These are phyloP conservation scores for Leucoraja ocellata DNA, from an alignment of 2,797 vertebrate genomes.

Conservation along the genomic window DNA sequence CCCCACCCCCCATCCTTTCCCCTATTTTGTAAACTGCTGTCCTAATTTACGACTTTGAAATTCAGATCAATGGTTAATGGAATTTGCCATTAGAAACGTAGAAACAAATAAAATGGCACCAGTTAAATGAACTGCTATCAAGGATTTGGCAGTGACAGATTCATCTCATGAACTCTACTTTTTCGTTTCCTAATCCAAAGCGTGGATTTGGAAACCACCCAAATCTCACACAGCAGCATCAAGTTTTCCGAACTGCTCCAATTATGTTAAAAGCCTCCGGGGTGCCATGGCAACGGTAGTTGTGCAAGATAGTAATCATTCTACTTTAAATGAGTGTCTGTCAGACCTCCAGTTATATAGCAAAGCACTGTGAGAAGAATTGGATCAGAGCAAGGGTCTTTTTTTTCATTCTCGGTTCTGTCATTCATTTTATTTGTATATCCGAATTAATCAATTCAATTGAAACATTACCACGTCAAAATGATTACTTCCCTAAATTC, in stretches of 20 bases:
- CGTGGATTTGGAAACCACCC: not conserved
- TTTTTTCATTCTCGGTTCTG: not conserved
- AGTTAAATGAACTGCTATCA: not conserved
- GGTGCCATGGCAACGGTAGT: conserved; percentile 30
- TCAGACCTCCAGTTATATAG: conserved; percentile 31
- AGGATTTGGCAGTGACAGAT: not conserved
- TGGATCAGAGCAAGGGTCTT: not conserved
- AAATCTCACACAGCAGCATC: conserved; percentile 14
- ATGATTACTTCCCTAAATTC: not conserved
- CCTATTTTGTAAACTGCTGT: no score
- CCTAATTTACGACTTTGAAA: not conserved
- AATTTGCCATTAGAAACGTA: not conserved
- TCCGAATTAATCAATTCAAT: conserved; percentile 22
- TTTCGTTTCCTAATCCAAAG: not conserved
- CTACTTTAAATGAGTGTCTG: conserved; percentile 26
- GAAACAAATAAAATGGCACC: not conserved
- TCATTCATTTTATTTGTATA: conserved; percentile 2
- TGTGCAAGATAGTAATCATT: not conserved
- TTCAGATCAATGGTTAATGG: not conserved
- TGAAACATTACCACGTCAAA: not conserved
- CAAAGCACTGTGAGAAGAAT: not conserved
- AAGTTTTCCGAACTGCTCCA: conserved; percentile 24
- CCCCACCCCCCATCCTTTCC: no score
- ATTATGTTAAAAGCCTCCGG: conserved; percentile 14
- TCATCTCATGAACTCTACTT: not conserved